Conservation (phyloP, 1,140 invertebrate genomes). For the Pentalonia nigronervosa region DNA sequence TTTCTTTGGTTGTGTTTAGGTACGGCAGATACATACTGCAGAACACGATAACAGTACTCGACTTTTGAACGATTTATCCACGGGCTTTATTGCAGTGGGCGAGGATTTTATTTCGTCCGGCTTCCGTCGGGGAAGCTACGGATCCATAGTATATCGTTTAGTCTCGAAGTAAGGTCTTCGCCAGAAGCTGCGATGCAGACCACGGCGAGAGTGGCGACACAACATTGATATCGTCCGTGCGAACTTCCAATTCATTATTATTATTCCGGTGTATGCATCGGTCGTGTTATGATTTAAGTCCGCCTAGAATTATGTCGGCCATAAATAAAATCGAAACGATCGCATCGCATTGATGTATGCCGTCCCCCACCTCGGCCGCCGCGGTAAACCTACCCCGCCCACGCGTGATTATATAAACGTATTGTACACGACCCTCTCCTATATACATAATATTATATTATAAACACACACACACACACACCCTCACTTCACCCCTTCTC, state of each 20-base stretch:
- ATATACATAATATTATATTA: not conserved
- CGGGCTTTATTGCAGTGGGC: too few species aligned
- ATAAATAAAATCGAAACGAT: slow-evolving; percentile 42
- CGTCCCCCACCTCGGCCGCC: not conserved
- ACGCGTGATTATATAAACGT: not conserved
- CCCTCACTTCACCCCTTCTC: not conserved
- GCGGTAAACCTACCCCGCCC: not conserved
- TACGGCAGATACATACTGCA: too few species aligned
- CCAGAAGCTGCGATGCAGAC: not conserved
- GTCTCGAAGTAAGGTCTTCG: not conserved
- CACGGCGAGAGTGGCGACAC: not conserved
- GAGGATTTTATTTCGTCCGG: not conserved
- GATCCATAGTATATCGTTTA: not conserved
- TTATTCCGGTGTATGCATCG: not conserved
- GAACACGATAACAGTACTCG: not conserved
- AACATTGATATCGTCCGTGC: not conserved
- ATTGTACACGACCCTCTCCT: not conserved
- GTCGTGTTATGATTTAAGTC: not conserved
- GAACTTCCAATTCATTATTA: not conserved
- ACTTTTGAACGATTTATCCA: not conserved
- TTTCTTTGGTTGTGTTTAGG: too few species aligned
- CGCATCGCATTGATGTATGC: not conserved
- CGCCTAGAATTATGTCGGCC: not conserved
- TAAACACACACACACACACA: not conserved
- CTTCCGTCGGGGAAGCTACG: not conserved